phyloP scores from a whole-genome alignment of 2,888 invertebrate genomes.

The Ganaspis brasiliensis region DNA sequence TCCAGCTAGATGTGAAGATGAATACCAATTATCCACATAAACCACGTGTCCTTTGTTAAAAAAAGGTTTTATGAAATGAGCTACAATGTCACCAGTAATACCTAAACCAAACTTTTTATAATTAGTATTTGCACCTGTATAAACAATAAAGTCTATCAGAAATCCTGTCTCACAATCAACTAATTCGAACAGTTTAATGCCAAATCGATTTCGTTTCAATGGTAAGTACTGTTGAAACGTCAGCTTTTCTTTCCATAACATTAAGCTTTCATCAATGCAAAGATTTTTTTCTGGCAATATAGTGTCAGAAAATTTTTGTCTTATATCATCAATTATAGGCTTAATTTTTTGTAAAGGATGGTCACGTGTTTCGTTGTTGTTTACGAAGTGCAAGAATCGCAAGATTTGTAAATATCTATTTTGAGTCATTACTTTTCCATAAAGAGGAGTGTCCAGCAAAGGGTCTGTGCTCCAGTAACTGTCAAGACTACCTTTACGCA shows the following conservation, averaged over 20 bases:
- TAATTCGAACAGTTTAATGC: too few relatives aligned
- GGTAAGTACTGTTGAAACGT: too few relatives aligned
- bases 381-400: slow-evolving; percentile 44
- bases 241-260: too few relatives aligned
- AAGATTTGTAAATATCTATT: slow-evolving; percentile 42
- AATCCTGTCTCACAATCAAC: too few relatives aligned
- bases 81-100: slow-evolving; percentile 35
- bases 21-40: slow-evolving; percentile 41
- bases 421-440: slow-evolving; percentile 45
- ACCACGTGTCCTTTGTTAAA: slow-evolving; percentile 41
- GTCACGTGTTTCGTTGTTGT: slow-evolving; percentile 32
- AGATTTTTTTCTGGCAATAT: slow-evolving; percentile 26
- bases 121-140: too few relatives aligned
- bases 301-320: slow-evolving; percentile 16
- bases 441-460: background rate
- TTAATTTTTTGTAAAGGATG: background rate
- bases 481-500: background rate
- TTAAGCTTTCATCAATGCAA: slow-evolving; percentile 46
- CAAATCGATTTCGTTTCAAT: slow-evolving; percentile 42
- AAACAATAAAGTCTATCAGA: slow-evolving; percentile 45
- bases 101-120: slow-evolving; percentile 23
- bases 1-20: slow-evolving; percentile 5
- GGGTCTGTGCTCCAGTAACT: slow-evolving; percentile 25
- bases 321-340: slow-evolving; percentile 33
- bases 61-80: slow-evolving; percentile 32